These are phyloP conservation scores for Cinara cedri DNA, from an alignment of 2,888 invertebrate species.

Conservation along the genomic window DNA sequence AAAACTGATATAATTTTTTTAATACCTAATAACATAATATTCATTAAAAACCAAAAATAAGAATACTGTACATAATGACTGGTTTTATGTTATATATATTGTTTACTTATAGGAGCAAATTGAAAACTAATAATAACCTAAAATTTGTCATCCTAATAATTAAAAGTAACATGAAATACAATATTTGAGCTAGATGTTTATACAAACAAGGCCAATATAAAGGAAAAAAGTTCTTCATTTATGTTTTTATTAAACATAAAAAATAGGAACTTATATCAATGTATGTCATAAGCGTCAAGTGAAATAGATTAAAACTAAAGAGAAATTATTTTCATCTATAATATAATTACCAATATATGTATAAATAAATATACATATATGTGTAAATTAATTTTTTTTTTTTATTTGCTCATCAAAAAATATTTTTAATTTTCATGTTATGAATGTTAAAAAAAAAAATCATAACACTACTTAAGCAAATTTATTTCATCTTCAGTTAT, in stretches of 20 bases:
- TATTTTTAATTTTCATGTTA: background rate
- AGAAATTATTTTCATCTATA: constrained; percentile 39
- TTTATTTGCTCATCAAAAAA: background rate
- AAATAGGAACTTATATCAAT: constrained; percentile 47
- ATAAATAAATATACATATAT: no score
- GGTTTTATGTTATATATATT: background rate
- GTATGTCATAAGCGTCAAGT: constrained; percentile 42
- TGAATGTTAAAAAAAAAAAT: constrained; percentile 19
- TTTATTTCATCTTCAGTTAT: constrained; percentile 51
- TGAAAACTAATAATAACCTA: background rate
- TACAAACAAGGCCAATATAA: constrained; percentile 24
- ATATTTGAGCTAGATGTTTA: constrained; percentile 14
- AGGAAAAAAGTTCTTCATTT: constrained; percentile 34
- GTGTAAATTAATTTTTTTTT: constrained; percentile 3
- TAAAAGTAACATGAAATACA: constrained; percentile 10
- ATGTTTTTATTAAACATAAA: constrained; percentile 41
- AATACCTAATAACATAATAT: constrained; percentile 14
- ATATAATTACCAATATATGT: constrained; percentile 21
- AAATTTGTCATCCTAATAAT: background rate
- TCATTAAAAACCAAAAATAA: constrained; percentile 32
- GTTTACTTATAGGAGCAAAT: background rate
- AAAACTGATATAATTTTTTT: no score
- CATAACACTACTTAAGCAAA: constrained; percentile 31
- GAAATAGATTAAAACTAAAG: constrained; percentile 29
- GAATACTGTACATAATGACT: constrained; percentile 29